phyloP scores from a whole-genome alignment of 2,888 invertebrate species.

The Orchesella flavescens region DNA sequence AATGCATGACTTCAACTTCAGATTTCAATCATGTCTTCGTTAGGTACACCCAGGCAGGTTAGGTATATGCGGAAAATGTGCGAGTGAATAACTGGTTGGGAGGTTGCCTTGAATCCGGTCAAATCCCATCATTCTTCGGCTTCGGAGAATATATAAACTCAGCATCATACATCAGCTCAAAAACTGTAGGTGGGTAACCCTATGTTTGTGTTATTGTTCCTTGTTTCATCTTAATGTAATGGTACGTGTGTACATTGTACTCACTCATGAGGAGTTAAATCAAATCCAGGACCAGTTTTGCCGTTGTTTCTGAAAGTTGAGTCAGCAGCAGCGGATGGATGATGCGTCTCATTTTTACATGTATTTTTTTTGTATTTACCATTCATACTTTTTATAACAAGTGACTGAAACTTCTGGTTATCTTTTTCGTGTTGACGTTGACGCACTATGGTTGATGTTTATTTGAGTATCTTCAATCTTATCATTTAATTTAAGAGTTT shows the following conservation, averaged over 20 bases:
- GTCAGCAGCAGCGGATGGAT: not conserved
- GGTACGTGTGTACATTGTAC: not conserved
- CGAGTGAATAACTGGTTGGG: slow-evolving; percentile 2
- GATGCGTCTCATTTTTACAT: not conserved
- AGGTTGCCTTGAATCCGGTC: slow-evolving; percentile 58
- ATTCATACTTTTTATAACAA: not conserved
- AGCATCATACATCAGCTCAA: too few species aligned
- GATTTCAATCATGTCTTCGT: not conserved
- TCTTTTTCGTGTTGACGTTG: too few species aligned
- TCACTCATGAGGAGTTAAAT: not conserved
- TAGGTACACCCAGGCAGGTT: not conserved
- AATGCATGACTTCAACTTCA: not conserved
- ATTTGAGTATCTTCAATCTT: too few species aligned
- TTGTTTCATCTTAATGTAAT: too few species aligned
- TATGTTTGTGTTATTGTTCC: not conserved
- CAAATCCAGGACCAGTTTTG: slow-evolving; percentile 43
- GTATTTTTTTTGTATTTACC: not conserved
- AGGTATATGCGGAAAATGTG: slow-evolving; percentile 1
- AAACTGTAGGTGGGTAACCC: slow-evolving; percentile 5
- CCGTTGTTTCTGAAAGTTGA: not conserved
- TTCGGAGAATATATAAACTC: not conserved
- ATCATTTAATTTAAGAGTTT: too few species aligned
- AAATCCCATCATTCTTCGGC: slow-evolving; percentile 40
- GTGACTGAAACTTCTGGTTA: not conserved
- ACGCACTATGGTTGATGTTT: too few species aligned